Percentiles rank a stretch among this genome's conserved stretches.
Evolutionary conservation across 92 coral and sea anemone species (phyloP).

Genomic region (Porites rus): DNA sequence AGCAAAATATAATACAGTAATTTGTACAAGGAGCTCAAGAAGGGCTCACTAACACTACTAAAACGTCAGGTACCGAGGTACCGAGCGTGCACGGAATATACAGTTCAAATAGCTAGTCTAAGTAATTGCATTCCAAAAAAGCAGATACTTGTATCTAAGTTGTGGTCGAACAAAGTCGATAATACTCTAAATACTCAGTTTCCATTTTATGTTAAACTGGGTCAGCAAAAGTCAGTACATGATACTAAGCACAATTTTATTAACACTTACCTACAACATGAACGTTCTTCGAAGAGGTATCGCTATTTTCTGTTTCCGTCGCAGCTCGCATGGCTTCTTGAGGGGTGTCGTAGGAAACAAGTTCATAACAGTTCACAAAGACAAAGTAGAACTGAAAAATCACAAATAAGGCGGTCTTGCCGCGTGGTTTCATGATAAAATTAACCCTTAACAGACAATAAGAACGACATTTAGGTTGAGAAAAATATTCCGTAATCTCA

Average conservation of each 20-base stretch:
- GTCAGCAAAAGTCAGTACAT: too few species aligned
- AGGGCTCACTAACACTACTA: too few species aligned
- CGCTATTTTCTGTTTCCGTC: slow-evolving; percentile 2
- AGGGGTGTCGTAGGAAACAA: slow-evolving; percentile 17
- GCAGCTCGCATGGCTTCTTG: slow-evolving; percentile 26
- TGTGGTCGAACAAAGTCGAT: too few species aligned
- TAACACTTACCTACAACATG: slow-evolving; percentile 14
- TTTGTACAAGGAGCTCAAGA: too few species aligned
- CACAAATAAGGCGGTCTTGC: not conserved
- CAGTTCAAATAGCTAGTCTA: too few species aligned
- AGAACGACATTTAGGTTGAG: not conserved
- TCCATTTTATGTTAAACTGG: too few species aligned
- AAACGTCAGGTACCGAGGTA: too few species aligned
- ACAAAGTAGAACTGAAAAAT: not conserved
- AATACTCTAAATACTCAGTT: too few species aligned
- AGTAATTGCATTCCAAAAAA: too few species aligned
- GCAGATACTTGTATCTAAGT: too few species aligned
- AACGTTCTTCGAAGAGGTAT: not conserved
- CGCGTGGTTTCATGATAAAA: not conserved
- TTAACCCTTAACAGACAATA: not conserved
- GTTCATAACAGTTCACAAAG: not conserved
- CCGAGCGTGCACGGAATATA: too few species aligned
- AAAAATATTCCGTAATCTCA: slow-evolving; percentile 2
- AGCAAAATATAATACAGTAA: too few species aligned
- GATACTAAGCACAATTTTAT: not conserved